These are phyloP conservation scores for Heliopora coerulea DNA, from an alignment of 92 coral and sea anemone genomes.

Conservation along the genomic window DNA sequence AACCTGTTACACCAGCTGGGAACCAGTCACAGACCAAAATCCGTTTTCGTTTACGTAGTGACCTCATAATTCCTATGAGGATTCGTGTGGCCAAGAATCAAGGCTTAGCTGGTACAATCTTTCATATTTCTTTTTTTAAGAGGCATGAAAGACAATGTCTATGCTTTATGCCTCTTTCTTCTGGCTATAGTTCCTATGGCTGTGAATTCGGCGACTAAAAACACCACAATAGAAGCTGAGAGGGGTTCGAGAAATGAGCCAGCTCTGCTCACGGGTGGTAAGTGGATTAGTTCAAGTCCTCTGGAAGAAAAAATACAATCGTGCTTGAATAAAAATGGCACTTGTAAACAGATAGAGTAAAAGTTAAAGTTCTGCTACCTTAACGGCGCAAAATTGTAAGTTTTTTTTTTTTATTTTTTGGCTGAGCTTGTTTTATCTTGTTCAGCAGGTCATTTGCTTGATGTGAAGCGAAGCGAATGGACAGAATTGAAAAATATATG, in stretches of 20 bases:
- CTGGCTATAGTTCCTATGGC: constrained; percentile 9
- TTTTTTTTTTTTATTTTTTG: no score
- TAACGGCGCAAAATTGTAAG: no score
- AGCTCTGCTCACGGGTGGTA: neutral
- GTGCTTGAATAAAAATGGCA: no score
- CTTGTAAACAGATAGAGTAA: no score
- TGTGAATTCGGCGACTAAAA: neutral
- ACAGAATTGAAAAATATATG: no score
- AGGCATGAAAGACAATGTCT: constrained; percentile 25
- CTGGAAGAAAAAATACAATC: no score
- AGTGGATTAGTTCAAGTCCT: neutral
- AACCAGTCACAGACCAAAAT: neutral
- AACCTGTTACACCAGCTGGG: neutral
- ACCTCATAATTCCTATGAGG: neutral
- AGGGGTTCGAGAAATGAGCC: neutral
- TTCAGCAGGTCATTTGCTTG: no score
- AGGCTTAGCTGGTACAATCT: neutral
- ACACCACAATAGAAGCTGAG: neutral
- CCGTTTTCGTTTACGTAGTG: neutral
- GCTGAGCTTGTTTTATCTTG: no score
- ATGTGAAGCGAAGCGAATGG: no score
- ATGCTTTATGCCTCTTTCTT: constrained; percentile 9
- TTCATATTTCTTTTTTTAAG: neutral
- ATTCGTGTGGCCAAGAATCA: neutral
- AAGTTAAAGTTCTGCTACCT: no score